These are phyloP conservation scores for Melozone crissalis DNA, from an alignment of 2,113 vertebrate genomes.

Conservation along the genomic window DNA sequence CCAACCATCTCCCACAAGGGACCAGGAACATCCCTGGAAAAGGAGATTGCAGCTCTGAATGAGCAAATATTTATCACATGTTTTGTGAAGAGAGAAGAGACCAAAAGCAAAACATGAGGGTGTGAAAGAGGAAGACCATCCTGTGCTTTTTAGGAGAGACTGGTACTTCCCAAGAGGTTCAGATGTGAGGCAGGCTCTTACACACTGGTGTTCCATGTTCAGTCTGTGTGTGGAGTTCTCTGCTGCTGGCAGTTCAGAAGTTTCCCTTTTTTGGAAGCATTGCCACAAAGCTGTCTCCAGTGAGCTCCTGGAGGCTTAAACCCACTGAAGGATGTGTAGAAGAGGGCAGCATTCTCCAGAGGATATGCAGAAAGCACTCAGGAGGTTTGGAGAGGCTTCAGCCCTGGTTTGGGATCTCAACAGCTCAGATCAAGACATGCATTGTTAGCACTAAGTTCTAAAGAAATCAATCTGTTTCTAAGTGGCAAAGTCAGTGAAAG, in stretches of 20 bases:
- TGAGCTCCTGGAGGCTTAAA: background rate
- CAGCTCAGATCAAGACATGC: fast-evolving
- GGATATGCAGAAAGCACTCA: background rate
- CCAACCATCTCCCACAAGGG: background rate
- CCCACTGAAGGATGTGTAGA: background rate
- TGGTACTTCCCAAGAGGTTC: background rate
- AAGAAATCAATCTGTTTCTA: background rate
- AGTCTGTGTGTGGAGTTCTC: background rate
- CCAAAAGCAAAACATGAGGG: background rate
- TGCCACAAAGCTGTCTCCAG: background rate
- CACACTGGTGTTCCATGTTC: background rate
- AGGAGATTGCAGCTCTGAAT: background rate
- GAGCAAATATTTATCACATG: background rate
- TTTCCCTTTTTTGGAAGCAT: background rate
- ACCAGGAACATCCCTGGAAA: background rate
- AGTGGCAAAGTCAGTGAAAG: background rate
- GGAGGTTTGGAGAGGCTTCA: background rate
- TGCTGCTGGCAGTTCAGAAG: background rate
- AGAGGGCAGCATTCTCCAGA: background rate
- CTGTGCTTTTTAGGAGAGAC: background rate
- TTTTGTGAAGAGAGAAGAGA: background rate
- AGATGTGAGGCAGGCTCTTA: background rate
- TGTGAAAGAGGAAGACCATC: background rate
- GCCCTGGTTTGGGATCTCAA: background rate
- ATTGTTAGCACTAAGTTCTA: background rate